phyloP scores from a whole-genome alignment of 2,797 vertebrate genomes.

The Columba guinea region DNA sequence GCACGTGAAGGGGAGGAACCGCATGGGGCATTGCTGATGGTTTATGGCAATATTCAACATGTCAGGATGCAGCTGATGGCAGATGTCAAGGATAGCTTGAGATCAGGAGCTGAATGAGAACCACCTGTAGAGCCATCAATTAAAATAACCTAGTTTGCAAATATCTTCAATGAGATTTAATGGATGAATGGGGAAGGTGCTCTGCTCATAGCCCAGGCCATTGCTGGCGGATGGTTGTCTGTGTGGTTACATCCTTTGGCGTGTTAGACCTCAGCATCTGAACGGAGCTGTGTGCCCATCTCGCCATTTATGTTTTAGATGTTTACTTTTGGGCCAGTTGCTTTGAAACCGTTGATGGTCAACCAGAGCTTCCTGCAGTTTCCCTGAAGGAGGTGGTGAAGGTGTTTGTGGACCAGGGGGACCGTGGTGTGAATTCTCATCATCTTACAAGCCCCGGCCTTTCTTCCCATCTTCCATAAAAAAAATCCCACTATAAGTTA shows the following conservation, averaged over 20 bases:
- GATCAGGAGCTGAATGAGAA: not conserved
- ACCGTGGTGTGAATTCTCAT: accelerated
- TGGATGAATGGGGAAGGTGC: not conserved
- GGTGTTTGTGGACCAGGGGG: not conserved
- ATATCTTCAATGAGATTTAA: slow-evolving; percentile 23
- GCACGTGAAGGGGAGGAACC: not conserved
- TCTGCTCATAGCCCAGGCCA: not conserved
- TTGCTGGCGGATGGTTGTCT: not conserved
- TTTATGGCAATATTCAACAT: not conserved
- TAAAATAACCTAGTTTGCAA: slow-evolving; percentile 37
- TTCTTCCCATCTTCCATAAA: not conserved
- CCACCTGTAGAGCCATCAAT: slow-evolving; percentile 17
- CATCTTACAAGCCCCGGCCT: not conserved
- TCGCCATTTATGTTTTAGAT: accelerated
- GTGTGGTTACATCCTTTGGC: accelerated
- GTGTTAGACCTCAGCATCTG: not conserved
- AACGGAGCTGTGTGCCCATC: accelerated
- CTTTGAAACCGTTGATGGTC: not conserved
- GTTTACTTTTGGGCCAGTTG: not conserved
- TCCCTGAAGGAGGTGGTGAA: not conserved
- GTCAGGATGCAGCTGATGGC: not conserved
- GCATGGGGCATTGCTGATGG: not conserved
- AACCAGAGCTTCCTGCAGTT: not conserved
- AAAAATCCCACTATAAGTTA: not conserved
- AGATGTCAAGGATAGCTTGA: slow-evolving; percentile 12